Conservation (phyloP, 2,113 vertebrate genomes). For the Brachirus orientalis region DNA sequence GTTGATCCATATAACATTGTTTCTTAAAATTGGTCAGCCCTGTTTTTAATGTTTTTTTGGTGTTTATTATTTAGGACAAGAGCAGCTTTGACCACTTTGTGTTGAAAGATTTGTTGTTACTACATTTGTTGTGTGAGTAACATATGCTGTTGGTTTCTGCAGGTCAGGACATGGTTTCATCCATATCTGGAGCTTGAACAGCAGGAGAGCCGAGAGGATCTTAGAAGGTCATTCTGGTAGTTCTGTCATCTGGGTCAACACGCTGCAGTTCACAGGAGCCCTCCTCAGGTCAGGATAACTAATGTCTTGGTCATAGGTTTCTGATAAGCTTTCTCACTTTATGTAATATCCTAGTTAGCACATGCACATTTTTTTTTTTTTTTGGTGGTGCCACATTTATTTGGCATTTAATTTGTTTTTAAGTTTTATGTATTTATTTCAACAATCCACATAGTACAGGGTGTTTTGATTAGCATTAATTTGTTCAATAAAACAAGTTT, state of each 20-base stretch:
- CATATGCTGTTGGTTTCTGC: conserved; percentile 20
- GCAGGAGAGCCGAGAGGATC: conserved; percentile 76
- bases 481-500: no score
- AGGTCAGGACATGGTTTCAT: conserved; percentile 88
- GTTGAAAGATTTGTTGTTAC: background rate
- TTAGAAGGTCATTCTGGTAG: conserved; percentile 87
- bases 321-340: background rate
- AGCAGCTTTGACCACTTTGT: background rate
- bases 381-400: no score
- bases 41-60: no score
- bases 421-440: no score
- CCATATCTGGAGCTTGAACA: conserved; percentile 92
- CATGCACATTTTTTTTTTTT: background rate
- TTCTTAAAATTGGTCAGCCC: no score
- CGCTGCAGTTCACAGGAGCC: conserved; percentile 65
- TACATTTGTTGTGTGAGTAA: background rate
- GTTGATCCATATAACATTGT: no score
- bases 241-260: conserved; percentile 87
- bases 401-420: no score
- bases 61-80: no score
- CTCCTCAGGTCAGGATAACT: conserved; percentile 83
- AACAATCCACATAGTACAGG: no score
- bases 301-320: background rate
- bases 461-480: no score
- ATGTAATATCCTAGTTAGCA: background rate